Conservation (phyloP, 2,113 vertebrate species). For the Neogale vison region DNA sequence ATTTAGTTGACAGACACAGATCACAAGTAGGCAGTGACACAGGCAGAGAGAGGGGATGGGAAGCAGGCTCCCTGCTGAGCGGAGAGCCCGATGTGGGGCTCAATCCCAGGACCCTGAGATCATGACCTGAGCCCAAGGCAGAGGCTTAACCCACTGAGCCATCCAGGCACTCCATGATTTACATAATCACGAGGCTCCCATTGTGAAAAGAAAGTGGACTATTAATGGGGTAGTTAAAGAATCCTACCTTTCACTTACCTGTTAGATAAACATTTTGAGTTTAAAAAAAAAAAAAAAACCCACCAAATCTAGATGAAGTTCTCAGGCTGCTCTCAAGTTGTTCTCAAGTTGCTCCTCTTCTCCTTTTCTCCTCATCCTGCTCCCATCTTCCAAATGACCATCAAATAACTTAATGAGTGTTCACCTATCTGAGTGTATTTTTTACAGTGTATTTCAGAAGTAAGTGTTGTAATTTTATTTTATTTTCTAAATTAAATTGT, state of each 20-base stretch:
- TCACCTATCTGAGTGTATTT: neutral
- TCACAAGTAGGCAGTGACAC: no score
- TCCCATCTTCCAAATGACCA: neutral
- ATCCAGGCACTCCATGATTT: neutral
- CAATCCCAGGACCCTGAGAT: no score
- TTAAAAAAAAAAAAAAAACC: neutral
- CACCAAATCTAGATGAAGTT: neutral
- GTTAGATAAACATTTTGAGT: neutral
- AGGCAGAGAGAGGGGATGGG: no score
- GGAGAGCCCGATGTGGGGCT: no score
- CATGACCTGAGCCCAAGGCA: no score
- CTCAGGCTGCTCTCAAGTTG: neutral
- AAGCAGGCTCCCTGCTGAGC: no score
- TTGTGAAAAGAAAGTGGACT: neutral
- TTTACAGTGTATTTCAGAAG: neutral
- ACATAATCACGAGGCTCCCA: neutral
- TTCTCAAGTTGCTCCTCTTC: neutral
- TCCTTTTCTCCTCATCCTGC: neutral
- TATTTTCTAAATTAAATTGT: slow-evolving; percentile 6
- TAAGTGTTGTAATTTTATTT: neutral
- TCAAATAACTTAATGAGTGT: neutral
- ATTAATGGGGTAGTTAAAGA: neutral
- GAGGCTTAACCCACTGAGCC: no score
- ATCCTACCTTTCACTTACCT: neutral
- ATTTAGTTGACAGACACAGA: no score